These are phyloP conservation scores for Tachystola acroxantha DNA, from an alignment of 2,888 invertebrate genomes.

Conservation along the genomic window DNA sequence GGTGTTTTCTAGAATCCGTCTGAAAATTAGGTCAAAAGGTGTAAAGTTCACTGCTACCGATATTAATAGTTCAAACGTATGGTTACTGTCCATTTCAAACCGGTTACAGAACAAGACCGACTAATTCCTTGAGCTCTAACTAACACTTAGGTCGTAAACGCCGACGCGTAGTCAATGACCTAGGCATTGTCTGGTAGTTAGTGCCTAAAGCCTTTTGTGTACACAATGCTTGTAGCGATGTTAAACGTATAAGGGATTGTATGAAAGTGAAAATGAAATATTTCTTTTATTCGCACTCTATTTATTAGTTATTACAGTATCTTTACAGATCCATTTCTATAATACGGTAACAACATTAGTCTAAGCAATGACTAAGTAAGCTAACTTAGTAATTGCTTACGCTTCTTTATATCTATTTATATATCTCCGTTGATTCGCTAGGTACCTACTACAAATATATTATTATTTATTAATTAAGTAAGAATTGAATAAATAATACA, in stretches of 20 bases:
- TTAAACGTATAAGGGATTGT: constrained; percentile 4
- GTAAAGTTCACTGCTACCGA: not conserved
- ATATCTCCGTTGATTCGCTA: too few relatives aligned
- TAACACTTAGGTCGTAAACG: not conserved
- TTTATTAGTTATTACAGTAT: too few relatives aligned
- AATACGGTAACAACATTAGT: too few relatives aligned
- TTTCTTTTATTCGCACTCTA: too few relatives aligned
- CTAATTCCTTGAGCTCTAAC: not conserved
- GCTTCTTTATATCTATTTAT: too few relatives aligned
- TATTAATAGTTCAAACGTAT: not conserved
- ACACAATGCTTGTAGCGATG: not conserved
- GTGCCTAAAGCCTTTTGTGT: not conserved
- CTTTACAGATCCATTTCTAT: too few relatives aligned
- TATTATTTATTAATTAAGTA: too few relatives aligned
- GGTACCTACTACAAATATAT: too few relatives aligned
- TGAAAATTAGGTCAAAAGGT: not conserved
- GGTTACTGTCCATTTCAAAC: too few relatives aligned
- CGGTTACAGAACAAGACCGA: not conserved
- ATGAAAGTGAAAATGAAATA: constrained; percentile 8
- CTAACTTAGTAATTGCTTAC: too few relatives aligned
- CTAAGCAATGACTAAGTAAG: too few relatives aligned
- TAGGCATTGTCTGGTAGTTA: not conserved
- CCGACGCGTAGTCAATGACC: not conserved
- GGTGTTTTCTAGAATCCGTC: not conserved
- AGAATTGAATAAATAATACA: too few relatives aligned